These are phyloP conservation scores for Antheraea mylitta DNA, from an alignment of 1,140 invertebrate genomes.

Conservation along the genomic window DNA sequence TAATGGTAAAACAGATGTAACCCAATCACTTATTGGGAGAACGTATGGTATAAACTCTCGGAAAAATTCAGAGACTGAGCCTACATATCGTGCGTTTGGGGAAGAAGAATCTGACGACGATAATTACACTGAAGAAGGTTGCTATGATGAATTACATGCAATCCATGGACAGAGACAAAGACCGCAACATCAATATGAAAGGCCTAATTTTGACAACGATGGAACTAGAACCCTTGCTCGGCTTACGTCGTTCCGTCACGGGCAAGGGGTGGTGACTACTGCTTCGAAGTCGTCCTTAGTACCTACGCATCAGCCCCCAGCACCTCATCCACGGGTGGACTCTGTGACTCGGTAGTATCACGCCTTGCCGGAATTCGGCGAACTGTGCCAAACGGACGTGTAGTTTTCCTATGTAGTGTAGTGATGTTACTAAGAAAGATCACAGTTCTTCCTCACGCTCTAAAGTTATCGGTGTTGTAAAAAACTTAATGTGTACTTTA, in stretches of 20 bases:
- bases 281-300: conserved; percentile 43
- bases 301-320: conserved; percentile 53
- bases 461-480: conserved; percentile 29
- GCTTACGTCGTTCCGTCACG: conserved; percentile 66
- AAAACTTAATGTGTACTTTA: conserved; percentile 14
- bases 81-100: conserved; percentile 67
- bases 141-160: conserved; percentile 66
- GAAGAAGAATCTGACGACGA: conserved; percentile 70
- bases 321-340: conserved; percentile 59
- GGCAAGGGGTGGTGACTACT: conserved; percentile 43
- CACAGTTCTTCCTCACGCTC: conserved; percentile 59
- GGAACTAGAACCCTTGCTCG: conserved; percentile 51
- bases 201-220: conserved; percentile 71
- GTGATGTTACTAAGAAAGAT: conserved; percentile 50
- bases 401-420: conserved; percentile 49
- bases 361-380: conserved; percentile 74
- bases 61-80: conserved; percentile 69
- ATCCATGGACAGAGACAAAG: conserved; percentile 62
- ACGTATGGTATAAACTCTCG: conserved; percentile 63
- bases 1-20: conserved; percentile 53
- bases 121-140: conserved; percentile 59
- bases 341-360: conserved; percentile 75
- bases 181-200: conserved; percentile 68
- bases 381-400: conserved; percentile 77
- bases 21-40: conserved; percentile 64